Evolutionary conservation across 2,113 vertebrate species (phyloP).

Genomic region (Gambusia affinis): DNA sequence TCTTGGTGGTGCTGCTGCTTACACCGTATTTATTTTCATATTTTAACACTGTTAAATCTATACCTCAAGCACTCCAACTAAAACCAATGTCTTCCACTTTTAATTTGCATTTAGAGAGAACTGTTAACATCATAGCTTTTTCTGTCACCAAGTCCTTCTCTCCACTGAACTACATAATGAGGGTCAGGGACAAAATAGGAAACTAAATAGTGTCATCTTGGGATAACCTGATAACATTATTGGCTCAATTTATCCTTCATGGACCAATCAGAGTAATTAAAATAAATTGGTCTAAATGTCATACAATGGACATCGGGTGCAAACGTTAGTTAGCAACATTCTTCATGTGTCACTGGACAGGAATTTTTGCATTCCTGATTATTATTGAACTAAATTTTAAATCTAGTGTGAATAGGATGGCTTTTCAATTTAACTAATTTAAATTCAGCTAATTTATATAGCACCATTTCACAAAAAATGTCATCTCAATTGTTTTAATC

Average conservation of each 20-base stretch:
- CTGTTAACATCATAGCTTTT: neutral
- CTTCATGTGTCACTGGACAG: neutral
- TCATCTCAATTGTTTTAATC: no score
- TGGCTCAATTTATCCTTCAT: neutral
- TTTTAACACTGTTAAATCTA: neutral
- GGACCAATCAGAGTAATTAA: neutral
- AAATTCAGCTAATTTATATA: no score
- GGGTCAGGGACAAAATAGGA: neutral
- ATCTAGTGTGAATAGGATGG: neutral
- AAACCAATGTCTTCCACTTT: neutral
- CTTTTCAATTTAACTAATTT: neutral
- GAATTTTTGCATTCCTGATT: neutral
- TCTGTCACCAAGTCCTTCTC: neutral
- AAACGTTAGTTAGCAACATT: neutral
- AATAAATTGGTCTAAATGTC: neutral
- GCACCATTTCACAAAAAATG: no score
- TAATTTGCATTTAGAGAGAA: conserved; percentile 19
- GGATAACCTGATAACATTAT: neutral
- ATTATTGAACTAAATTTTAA: neutral
- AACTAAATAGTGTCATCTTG: neutral
- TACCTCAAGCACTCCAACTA: neutral
- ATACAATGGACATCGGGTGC: neutral
- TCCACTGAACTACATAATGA: conserved; percentile 9
- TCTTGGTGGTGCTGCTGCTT: no score
- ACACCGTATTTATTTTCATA: neutral